A percentile compares a stretch with the other conserved stretches of the same genome.
These are phyloP conservation scores for Autographa pulchrina DNA, from an alignment of 2,888 invertebrate species.

Conservation along the genomic window DNA sequence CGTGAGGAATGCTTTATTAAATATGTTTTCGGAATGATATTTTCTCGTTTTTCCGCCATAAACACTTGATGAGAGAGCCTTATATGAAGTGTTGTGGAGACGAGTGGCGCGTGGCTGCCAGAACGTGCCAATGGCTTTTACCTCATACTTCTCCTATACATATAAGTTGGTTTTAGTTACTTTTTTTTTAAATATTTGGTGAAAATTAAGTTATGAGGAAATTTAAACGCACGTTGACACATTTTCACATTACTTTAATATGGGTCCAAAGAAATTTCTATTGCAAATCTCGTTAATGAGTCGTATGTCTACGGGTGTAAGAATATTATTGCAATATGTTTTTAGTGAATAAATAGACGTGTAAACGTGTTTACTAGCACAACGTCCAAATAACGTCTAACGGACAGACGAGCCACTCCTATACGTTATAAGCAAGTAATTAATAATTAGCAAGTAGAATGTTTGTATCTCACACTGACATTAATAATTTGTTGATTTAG, in stretches of 20 bases:
- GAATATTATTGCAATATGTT: too few species aligned
- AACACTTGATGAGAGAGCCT: constrained; percentile 53
- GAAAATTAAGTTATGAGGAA: neutral
- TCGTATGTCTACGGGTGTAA: too few species aligned
- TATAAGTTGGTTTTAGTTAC: neutral
- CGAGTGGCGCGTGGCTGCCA: constrained; percentile 32
- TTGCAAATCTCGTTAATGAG: too few species aligned
- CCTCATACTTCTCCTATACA: constrained; percentile 18
- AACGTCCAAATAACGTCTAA: too few species aligned
- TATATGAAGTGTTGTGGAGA: constrained; percentile 52
- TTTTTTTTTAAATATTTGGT: neutral
- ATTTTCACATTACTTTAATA: too few species aligned
- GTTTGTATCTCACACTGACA: neutral
- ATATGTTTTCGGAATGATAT: constrained; percentile 40
- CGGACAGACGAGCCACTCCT: too few species aligned
- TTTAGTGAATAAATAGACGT: too few species aligned
- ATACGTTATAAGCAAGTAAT: too few species aligned
- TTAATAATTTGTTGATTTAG: neutral
- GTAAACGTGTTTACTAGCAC: too few species aligned
- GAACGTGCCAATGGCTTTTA: constrained; percentile 44
- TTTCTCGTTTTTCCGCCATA: constrained; percentile 43
- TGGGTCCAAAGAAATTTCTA: neutral
- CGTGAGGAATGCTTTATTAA: constrained; percentile 41
- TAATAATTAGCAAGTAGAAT: too few species aligned
- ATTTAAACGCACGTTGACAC: too few species aligned